Evolutionary conservation across 2,797 vertebrate genomes (phyloP), one percentile per base, ranked within the genome.

Genomic region (Smutsia gigantea): DNA sequence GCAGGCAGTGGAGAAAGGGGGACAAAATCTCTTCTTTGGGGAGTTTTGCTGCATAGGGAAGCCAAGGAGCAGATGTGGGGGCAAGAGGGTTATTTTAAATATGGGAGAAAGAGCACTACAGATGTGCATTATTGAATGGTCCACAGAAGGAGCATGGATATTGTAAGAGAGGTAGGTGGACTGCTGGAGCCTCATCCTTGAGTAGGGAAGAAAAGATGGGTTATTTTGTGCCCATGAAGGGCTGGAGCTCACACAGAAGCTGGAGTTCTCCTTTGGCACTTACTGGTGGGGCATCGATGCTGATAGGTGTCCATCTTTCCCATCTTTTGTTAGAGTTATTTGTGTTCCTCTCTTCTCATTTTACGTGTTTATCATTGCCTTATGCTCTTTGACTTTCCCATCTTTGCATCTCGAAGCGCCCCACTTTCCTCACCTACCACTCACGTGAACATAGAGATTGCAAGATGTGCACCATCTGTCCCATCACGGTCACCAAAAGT

Each of bases 221-320:
- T 18, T 27, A 46, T 18, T 0, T 10, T 27, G 51, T 23, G 7
- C 37, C 19, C 1, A 0, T 0, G 23, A 34, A 39, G 74, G 7
- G 7, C 27, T 0, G 8, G 42, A 15, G 42, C 55, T 25, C 4
- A 8, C 37, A n/a, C 3, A 5, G 31, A 29, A 29, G 46, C 3
- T 7, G 21, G 49, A 6, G 17, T 10, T 5, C n/a, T 42, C 4
- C 13, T 19, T 7, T 31, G 0, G 5, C 14, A 23, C 27, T 27
- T 37, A 2, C 0, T 14, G 49, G 15, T 7, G 15, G 25, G 23
- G 0, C 4, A 0, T 3, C n/a, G 18, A 4, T 11, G 25, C 31
- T 25, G 34, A 31, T 0, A 5, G 34, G 2, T 9, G 10, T 4
- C 4, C 39, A 18, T 49, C 17, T 53, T 39, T 39, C n/a, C 29